Conservation (phyloP, 2,797 vertebrate species). For the Sebastes steindachneri region DNA sequence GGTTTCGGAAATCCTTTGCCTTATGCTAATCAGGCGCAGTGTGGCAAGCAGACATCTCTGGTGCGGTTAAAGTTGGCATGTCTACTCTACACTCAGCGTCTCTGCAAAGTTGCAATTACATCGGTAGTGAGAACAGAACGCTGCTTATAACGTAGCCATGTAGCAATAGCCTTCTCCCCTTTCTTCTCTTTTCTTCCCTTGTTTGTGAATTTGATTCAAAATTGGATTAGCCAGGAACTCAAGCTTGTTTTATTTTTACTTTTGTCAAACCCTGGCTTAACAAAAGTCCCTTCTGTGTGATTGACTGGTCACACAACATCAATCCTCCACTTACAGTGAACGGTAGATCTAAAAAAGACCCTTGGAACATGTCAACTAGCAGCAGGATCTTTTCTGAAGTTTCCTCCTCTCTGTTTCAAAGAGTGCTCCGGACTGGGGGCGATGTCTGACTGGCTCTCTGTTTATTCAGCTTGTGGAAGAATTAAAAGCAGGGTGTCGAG, state of each 20-base stretch:
- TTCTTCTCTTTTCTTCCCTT: constrained; percentile 22
- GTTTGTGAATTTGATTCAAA: constrained; percentile 56
- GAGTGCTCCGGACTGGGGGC: constrained; percentile 20
- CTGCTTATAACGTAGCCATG: constrained; percentile 55
- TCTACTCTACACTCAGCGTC: constrained; percentile 73
- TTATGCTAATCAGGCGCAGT: constrained; percentile 82
- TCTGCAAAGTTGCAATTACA: constrained; percentile 81
- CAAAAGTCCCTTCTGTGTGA: constrained; percentile 34
- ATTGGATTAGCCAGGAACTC: constrained; percentile 45
- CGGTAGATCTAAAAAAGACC: constrained; percentile 17
- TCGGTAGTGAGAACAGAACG: constrained; percentile 73
- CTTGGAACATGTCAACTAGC: constrained; percentile 20
- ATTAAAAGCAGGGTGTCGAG: constrained; percentile 60
- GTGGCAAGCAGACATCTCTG: constrained; percentile 76
- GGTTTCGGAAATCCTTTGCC: constrained; percentile 84
- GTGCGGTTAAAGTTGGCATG: constrained; percentile 78
- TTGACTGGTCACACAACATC: constrained; percentile 44
- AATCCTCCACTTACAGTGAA: constrained; percentile 27
- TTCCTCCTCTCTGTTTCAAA: constrained; percentile 17
- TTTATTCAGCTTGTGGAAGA: constrained; percentile 79
- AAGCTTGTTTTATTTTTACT: constrained; percentile 55
- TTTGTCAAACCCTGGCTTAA: constrained; percentile 15
- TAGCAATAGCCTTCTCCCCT: constrained; percentile 9
- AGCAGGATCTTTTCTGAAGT: constrained; percentile 26
- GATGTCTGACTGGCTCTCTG: constrained; percentile 43